Conservation (phyloP, 2,888 invertebrate genomes). For the Harpagoxenus sublaevis region DNA sequence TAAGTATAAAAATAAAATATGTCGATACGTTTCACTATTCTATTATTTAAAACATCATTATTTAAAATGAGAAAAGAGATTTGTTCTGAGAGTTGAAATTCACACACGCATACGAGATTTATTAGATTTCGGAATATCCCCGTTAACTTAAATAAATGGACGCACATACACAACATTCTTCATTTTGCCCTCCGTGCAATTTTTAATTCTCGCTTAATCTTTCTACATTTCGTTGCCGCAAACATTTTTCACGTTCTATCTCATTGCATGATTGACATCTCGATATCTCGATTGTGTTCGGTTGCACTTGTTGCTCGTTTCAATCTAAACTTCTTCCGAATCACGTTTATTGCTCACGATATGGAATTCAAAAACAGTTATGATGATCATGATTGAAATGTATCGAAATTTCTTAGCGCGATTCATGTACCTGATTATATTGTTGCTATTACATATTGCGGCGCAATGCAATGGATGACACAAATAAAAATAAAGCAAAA, state of each 20-base stretch:
- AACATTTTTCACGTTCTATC: conserved; percentile 29
- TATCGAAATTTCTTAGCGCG: not conserved
- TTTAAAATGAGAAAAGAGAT: conserved; percentile 2
- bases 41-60: conserved; percentile 10
- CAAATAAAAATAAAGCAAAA: not conserved
- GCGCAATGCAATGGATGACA: not conserved
- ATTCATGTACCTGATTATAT: not conserved
- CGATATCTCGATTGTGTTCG: conserved; percentile 29
- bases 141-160: not conserved
- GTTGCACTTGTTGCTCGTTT: conserved; percentile 50
- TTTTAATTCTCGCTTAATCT: conserved; percentile 31
- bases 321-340: not conserved
- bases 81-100: not conserved
- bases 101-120: not conserved
- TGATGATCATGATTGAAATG: conserved; percentile 6
- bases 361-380: not conserved
- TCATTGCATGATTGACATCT: conserved; percentile 43
- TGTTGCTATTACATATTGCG: not conserved
- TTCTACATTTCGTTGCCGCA: conserved; percentile 31
- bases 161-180: not conserved
- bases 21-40: not conserved
- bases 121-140: not conserved
- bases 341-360: conserved; percentile 9
- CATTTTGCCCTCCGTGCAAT: not conserved
- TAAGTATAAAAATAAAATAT: not conserved